Base-by-base conservation (phyloP, 2,888 invertebrate genomes). In the Lamellibrachia satsuma region DNA sequence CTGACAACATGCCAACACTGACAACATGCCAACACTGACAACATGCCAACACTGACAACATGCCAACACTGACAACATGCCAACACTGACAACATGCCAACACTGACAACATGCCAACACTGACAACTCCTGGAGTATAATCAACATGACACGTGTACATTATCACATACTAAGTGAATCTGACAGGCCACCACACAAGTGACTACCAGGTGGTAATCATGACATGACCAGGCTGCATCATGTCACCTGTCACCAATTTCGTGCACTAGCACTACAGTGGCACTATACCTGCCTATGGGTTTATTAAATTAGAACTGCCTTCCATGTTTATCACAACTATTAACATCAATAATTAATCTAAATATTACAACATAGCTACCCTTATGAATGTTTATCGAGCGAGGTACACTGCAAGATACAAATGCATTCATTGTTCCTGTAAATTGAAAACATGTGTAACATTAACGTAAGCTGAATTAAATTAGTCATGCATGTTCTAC, bases 211-310 rank as follows among this genome's bases (percentile, higher is more conserved):
- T n/a, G 22, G 75, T 75, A 75, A 75, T 75, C 22, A 75, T 75
- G 75, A 75, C 75, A n/a, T 75, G 75, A 75, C 75, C 75, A 22
- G 22, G n/a, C 75, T 22, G 75, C 15, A 22, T 75, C 75, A 75
- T 75, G 75, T 75, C 75, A 75, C 22, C 75, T 75, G 75, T 75
- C 75, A 75, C 15, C 75, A 75, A 75, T 75, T 75, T 75, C 75
- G n/a, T n/a, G n/a, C 22, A 75, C 75, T 22, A 75, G 39, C 39
- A 39, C 39, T 39, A 39, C 39, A 39, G 39, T 39, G 39, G 39
- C 22, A 15, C 15, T n/a, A 75, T n/a, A 75, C 75, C 15, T n/a
- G 6, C 15, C 22, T 11, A 75, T 6, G n/a, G 22, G 75, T 75
- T 22, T 75, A 22, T 75, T 75, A 75, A 11, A 75, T 75, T 75